These are phyloP conservation scores for Muraenolepis orangiensis DNA, from an alignment of 2,797 vertebrate species.

Conservation along the genomic window DNA sequence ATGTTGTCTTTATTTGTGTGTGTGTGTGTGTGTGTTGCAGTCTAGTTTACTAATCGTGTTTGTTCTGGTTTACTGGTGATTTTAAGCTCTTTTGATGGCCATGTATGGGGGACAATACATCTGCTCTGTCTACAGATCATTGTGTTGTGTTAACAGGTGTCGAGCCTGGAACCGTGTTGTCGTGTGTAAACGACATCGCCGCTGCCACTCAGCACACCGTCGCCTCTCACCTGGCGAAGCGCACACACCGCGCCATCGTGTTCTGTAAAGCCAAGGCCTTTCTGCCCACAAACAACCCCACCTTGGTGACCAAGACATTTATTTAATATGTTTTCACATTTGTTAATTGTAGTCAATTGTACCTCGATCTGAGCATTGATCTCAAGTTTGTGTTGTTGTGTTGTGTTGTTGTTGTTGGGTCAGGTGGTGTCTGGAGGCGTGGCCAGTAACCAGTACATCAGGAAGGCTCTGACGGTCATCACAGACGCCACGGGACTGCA, in stretches of 20 bases:
- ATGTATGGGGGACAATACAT: not conserved
- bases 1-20: not conserved
- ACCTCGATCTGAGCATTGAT: not conserved
- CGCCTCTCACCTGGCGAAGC: slow-evolving; percentile 80
- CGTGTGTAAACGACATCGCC: slow-evolving; percentile 84
- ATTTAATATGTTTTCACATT: not conserved
- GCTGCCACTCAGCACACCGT: slow-evolving; percentile 81
- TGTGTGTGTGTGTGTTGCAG: not conserved
- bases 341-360: too few species aligned
- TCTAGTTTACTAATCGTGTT: not conserved
- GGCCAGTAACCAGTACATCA: slow-evolving; percentile 89
- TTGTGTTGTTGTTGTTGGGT: not conserved
- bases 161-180: slow-evolving; percentile 77
- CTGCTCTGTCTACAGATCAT: not conserved
- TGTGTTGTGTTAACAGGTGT: slow-evolving; percentile 70
- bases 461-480: slow-evolving; percentile 74
- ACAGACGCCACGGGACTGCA: slow-evolving; percentile 72
- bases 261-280: slow-evolving; percentile 81
- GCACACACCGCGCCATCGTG: slow-evolving; percentile 86
- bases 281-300: slow-evolving; percentile 66
- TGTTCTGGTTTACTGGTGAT: too few species aligned
- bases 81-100: not conserved
- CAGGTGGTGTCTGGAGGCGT: slow-evolving; percentile 94
- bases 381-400: not conserved
- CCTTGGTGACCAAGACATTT: slow-evolving; percentile 74